Evolutionary conservation across 2,797 vertebrate genomes (phyloP).

Genomic region (Siniperca undulata): DNA sequence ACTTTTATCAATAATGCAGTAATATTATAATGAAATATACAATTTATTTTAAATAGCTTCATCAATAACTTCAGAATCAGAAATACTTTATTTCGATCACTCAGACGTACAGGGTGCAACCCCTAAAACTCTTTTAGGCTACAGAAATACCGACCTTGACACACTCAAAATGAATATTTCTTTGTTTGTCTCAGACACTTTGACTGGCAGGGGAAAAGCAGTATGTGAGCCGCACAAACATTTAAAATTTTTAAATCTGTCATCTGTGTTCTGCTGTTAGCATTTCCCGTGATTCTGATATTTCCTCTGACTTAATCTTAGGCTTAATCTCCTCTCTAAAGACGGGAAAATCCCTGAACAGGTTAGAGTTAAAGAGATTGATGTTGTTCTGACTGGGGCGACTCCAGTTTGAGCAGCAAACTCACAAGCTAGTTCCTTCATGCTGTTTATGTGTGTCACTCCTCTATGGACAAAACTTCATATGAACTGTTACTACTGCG

Average conservation of each 20-base stretch:
- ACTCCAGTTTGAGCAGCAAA: conserved; percentile 5
- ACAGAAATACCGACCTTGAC: neutral
- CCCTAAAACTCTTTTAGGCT: neutral
- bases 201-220: neutral
- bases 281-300: neutral
- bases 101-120: neutral
- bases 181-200: neutral
- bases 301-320: conserved; percentile 17
- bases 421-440: conserved; percentile 14
- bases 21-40: neutral
- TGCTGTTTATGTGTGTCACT: conserved; percentile 21
- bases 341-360: conserved; percentile 39
- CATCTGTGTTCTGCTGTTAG: neutral
- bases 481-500: neutral
- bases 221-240: neutral
- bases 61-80: too few relatives aligned
- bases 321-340: neutral
- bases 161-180: neutral
- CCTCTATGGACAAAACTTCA: neutral
- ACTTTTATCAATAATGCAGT: neutral
- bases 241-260: neutral
- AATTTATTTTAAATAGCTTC: too few relatives aligned
- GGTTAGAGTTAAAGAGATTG: neutral
- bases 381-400: neutral
- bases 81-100: neutral